These are phyloP conservation scores for Agraylea sexmaculata DNA, from an alignment of 1,140 invertebrate species.

Conservation along the genomic window DNA sequence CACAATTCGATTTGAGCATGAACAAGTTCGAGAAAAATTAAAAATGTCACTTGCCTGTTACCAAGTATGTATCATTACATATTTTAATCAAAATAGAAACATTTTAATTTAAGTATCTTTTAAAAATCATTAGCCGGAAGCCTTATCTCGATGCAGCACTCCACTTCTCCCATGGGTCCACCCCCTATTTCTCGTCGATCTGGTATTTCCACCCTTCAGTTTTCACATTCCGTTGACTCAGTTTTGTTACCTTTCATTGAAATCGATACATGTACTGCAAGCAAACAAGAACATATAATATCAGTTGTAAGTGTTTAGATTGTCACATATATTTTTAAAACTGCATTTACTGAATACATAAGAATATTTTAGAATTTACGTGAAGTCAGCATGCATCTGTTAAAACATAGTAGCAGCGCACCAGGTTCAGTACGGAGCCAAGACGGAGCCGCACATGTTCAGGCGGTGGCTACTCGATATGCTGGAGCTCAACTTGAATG, in stretches of 20 bases:
- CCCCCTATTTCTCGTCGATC: slow-evolving; percentile 27
- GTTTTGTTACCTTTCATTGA: slow-evolving; percentile 65
- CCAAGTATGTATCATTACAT: slow-evolving; percentile 37
- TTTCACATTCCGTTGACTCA: slow-evolving; percentile 29
- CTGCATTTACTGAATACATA: slow-evolving; percentile 2
- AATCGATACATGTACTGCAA: slow-evolving; percentile 73
- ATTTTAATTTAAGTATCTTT: too few relatives aligned
- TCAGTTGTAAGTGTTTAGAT: slow-evolving; percentile 50
- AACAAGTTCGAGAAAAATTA: slow-evolving; percentile 60
- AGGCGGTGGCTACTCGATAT: slow-evolving; percentile 68
- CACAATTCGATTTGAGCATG: slow-evolving; percentile 49
- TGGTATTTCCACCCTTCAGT: slow-evolving; percentile 22
- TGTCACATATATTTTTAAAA: slow-evolving; percentile 2
- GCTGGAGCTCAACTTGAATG: slow-evolving; percentile 67
- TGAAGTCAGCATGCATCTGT: slow-evolving; percentile 67
- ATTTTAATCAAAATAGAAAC: slow-evolving; percentile 1
- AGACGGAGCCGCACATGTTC: slow-evolving; percentile 59
- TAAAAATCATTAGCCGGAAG: slow-evolving; percentile 69
- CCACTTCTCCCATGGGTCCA: slow-evolving; percentile 51
- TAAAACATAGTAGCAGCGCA: slow-evolving; percentile 55
- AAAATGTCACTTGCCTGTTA: slow-evolving; percentile 68
- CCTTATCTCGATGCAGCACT: slow-evolving; percentile 67
- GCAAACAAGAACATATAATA: slow-evolving; percentile 75
- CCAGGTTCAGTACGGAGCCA: slow-evolving; percentile 22
- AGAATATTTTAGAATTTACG: slow-evolving; percentile 50